Evolutionary conservation across 2,888 invertebrate genomes (phyloP).

Genomic region (Mechanitis mazaeus): DNA sequence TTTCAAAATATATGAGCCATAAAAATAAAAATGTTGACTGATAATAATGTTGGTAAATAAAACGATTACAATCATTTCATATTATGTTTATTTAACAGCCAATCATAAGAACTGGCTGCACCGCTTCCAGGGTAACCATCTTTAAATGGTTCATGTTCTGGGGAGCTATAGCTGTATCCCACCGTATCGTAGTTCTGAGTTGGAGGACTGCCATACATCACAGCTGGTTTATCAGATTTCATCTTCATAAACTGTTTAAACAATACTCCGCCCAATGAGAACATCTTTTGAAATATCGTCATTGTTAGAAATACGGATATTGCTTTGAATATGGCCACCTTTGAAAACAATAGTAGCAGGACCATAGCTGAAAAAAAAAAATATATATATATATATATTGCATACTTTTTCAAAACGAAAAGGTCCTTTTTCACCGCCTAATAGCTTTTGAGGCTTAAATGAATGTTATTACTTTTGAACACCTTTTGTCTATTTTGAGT

Average conservation of each 20-base stretch:
- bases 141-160: slow-evolving; percentile 46
- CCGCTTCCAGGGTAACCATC: slow-evolving; percentile 46
- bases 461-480: too few species aligned
- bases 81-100: slow-evolving; percentile 51
- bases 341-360: slow-evolving; percentile 52
- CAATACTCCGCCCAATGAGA: slow-evolving; percentile 52
- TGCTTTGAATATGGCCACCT: slow-evolving; percentile 58
- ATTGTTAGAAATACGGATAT: slow-evolving; percentile 56
- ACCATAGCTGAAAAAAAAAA: slow-evolving; percentile 51
- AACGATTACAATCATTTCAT: slow-evolving; percentile 20
- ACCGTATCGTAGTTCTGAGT: slow-evolving; percentile 56
- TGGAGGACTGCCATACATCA: slow-evolving; percentile 51
- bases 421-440: too few species aligned
- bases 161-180: slow-evolving; percentile 64
- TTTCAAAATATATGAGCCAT: too few species aligned
- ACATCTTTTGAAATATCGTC: slow-evolving; percentile 64
- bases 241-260: slow-evolving; percentile 58
- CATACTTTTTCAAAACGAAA: too few species aligned
- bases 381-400: too few species aligned
- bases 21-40: too few species aligned
- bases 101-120: slow-evolving; percentile 47
- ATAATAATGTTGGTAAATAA: slow-evolving; percentile 7
- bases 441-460: too few species aligned
- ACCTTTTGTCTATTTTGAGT: too few species aligned
- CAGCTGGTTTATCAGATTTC: slow-evolving; percentile 36